phyloP scores from a whole-genome alignment of 2,888 invertebrate species.

The Acronicta aceris region DNA sequence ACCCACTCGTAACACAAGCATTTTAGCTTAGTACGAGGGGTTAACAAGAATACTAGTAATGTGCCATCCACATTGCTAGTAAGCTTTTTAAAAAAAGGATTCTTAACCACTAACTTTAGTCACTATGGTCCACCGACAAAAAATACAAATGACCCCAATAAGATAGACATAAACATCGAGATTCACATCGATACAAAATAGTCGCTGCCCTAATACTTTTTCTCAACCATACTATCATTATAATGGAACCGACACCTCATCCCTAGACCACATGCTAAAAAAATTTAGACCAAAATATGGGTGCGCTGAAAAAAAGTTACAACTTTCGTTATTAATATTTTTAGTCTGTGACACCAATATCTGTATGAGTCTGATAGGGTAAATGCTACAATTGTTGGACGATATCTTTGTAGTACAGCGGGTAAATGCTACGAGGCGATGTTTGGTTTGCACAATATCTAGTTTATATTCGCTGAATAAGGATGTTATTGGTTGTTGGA shows the following conservation, averaged over 20 bases:
- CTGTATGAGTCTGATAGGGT: slow-evolving; percentile 1
- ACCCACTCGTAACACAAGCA: too few relatives aligned
- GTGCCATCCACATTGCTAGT: too few relatives aligned
- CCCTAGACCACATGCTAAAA: slow-evolving; percentile 10
- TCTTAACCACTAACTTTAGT: too few relatives aligned
- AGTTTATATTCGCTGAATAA: slow-evolving; percentile 48
- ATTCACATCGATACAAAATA: slow-evolving; percentile 4
- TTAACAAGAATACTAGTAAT: too few relatives aligned
- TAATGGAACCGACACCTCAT: slow-evolving; percentile 4
- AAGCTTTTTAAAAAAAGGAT: too few relatives aligned
- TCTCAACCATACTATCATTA: neutral
- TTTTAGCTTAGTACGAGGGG: too few relatives aligned
- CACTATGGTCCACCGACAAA: too few relatives aligned
- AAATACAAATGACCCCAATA: too few relatives aligned
- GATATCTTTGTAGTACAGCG: slow-evolving; percentile 15
- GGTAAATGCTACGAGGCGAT: slow-evolving; percentile 20
- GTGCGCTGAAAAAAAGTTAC: neutral
- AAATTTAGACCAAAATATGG: neutral
- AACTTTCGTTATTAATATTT: neutral
- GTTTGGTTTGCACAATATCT: slow-evolving; percentile 18
- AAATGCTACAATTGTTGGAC: slow-evolving; percentile 14
- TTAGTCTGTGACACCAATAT: slow-evolving; percentile 13
- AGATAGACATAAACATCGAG: neutral
- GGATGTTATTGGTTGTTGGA: slow-evolving; percentile 29
- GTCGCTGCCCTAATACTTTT: slow-evolving; percentile 8